phyloP scores from a whole-genome alignment of 2,113 vertebrate species.

The Prietella phreatophila region DNA sequence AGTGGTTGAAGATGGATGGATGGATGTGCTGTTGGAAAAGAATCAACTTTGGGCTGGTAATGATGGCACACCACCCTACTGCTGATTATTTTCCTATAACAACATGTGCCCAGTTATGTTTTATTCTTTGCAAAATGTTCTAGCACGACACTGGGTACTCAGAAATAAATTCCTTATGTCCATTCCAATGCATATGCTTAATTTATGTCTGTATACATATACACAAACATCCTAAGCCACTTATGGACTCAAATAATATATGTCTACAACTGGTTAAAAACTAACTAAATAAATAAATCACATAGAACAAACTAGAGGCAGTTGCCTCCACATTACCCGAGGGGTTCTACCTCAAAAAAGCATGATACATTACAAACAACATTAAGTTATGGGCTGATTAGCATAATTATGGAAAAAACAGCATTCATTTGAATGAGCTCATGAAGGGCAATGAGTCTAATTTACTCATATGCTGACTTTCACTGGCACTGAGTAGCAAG shows the following conservation, averaged over 20 bases:
- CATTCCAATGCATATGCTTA: not conserved
- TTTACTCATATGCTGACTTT: slow-evolving; percentile 45
- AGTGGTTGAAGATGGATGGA: no score
- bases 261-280: not conserved
- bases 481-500: slow-evolving; percentile 24
- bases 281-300: not conserved
- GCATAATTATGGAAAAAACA: slow-evolving; percentile 54
- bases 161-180: not conserved
- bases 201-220: not conserved
- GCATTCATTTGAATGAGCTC: slow-evolving; percentile 45
- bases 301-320: not conserved
- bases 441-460: slow-evolving; percentile 52
- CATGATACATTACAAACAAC: slow-evolving; percentile 37
- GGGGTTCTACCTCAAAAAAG: not conserved
- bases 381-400: slow-evolving; percentile 44
- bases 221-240: slow-evolving; percentile 6
- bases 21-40: not conserved
- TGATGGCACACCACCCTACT: not conserved
- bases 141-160: not conserved
- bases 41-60: not conserved
- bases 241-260: not conserved
- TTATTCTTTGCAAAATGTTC: not conserved
- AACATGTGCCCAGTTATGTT: not conserved
- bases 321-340: slow-evolving; percentile 1
- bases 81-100: not conserved